These are phyloP conservation scores for Cosmia trapezina DNA, from an alignment of 2,888 invertebrate genomes.

Conservation along the genomic window DNA sequence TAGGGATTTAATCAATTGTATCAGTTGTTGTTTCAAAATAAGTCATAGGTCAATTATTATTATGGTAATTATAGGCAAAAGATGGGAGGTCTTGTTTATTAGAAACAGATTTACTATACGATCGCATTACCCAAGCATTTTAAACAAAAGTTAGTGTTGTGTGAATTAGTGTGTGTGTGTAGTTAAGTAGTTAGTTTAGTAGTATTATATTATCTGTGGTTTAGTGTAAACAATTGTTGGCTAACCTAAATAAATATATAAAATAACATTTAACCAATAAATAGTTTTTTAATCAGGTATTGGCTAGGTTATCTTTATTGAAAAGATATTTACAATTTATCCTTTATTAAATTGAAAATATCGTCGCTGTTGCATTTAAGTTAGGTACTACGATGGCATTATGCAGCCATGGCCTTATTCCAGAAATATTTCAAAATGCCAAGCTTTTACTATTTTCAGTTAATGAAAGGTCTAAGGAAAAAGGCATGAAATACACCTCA, in stretches of 20 bases:
- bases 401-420: not conserved
- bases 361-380: not conserved
- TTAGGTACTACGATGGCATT: not conserved
- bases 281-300: not conserved
- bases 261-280: not conserved
- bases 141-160: too few relatives aligned
- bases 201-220: too few relatives aligned
- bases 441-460: not conserved
- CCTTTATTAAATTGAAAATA: too few relatives aligned
- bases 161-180: too few relatives aligned
- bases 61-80: not conserved
- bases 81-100: conserved; percentile 3
- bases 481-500: not conserved
- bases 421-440: not conserved
- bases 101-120: not conserved
- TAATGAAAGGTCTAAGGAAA: not conserved
- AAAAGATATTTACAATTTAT: not conserved
- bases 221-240: too few relatives aligned
- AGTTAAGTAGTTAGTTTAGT: too few relatives aligned
- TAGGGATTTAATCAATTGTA: not conserved
- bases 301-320: not conserved
- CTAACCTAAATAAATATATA: too few relatives aligned
- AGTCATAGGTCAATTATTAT: not conserved
- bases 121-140: not conserved
- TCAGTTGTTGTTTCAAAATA: conserved; percentile 12